Percentiles rank a stretch among this genome's conserved stretches.
phyloP scores from a whole-genome alignment of 2,888 invertebrate species.

The Agriopis marginaria region DNA sequence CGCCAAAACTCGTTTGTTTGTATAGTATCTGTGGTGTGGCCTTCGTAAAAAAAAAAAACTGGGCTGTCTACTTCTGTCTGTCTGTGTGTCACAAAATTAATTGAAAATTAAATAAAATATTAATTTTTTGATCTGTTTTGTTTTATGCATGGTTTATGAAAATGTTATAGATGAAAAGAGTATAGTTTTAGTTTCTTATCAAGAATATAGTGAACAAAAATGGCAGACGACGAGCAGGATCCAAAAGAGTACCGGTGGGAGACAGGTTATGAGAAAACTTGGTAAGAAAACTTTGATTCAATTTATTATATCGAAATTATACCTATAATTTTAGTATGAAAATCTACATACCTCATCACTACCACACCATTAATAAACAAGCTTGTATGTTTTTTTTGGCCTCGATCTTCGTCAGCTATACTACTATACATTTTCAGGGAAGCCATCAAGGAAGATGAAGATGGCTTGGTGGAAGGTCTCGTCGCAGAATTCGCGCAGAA shows the following conservation, averaged over 20 bases:
- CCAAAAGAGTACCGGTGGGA: slow-evolving; percentile 97
- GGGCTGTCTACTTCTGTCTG: no score
- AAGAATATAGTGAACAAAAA: background rate
- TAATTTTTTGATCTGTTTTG: no score
- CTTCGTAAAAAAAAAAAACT: no score
- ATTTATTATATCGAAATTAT: background rate
- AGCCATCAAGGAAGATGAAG: slow-evolving; percentile 98
- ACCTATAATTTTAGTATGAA: background rate
- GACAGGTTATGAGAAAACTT: slow-evolving; percentile 97
- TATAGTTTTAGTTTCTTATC: background rate
- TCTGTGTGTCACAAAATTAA: no score
- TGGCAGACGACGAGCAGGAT: slow-evolving; percentile 94
- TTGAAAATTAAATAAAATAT: no score
- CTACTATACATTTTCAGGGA: slow-evolving; percentile 88
- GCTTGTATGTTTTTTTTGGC: no score
- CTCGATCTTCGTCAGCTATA: background rate
- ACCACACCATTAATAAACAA: no score
- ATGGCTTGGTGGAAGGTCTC: slow-evolving; percentile 95
- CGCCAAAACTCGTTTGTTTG: no score
- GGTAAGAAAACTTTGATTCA: slow-evolving; percentile 82
- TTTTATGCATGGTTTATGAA: no score
- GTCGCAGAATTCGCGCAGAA: slow-evolving; percentile 97
- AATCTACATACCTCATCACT: no score
- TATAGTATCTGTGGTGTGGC: no score
- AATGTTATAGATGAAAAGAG: background rate